Conservation (phyloP, 2,888 invertebrate species). For the Nymphalis urticae region DNA sequence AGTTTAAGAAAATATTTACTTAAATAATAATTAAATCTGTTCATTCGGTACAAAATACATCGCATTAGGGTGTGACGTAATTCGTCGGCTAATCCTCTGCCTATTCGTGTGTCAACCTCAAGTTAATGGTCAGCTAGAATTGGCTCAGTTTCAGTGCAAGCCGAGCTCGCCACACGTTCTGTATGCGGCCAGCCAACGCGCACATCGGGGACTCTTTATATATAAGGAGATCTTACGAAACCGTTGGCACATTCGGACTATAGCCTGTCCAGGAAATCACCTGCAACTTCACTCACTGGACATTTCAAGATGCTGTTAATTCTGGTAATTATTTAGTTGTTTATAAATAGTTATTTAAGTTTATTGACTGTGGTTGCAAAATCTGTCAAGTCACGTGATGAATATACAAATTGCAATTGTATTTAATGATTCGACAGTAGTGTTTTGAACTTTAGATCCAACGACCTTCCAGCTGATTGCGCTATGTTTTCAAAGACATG, state of each 20-base stretch:
- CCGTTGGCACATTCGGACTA: constrained; percentile 75
- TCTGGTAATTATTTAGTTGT: constrained; percentile 54
- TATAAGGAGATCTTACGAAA: constrained; percentile 78
- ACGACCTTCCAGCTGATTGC: constrained; percentile 51
- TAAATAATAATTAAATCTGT: background rate
- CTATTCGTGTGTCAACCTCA: constrained; percentile 70
- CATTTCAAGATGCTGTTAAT: constrained; percentile 61
- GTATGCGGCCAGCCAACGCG: constrained; percentile 55
- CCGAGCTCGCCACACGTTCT: constrained; percentile 53
- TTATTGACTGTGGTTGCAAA: constrained; percentile 7
- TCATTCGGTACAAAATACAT: constrained; percentile 6
- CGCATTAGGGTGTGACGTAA: constrained; percentile 52
- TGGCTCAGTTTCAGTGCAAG: constrained; percentile 70
- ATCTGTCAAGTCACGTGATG: constrained; percentile 14
- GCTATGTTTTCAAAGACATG: constrained; percentile 47
- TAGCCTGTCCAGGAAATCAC: constrained; percentile 75
- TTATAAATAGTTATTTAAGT: constrained; percentile 15
- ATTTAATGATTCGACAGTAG: constrained; percentile 35
- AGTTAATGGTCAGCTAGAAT: constrained; percentile 62
- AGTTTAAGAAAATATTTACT: constrained; percentile 18
- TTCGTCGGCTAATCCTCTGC: constrained; percentile 50
- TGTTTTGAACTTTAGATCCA: constrained; percentile 45
- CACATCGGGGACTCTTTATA: constrained; percentile 64
- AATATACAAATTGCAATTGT: constrained; percentile 25
- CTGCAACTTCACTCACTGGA: constrained; percentile 60